A percentile compares a stretch with the other conserved stretches of the same genome.
These are phyloP conservation scores for Alouatta palliata DNA, from an alignment of 2,113 vertebrate genomes.

Conservation along the genomic window DNA sequence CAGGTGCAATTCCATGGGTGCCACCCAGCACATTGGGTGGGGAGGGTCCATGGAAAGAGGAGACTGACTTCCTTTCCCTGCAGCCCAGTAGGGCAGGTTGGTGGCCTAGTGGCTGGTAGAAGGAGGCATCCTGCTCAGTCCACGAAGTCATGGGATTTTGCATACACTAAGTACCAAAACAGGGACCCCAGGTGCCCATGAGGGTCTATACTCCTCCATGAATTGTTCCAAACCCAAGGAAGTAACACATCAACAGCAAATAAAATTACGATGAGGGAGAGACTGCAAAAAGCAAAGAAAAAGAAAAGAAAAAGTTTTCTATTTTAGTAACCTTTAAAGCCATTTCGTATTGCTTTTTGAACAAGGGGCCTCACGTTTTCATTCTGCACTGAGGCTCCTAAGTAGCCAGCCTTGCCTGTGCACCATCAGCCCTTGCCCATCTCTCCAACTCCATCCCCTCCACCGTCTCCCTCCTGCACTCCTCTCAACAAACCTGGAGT, in stretches of 20 bases:
- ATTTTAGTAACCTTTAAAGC: neutral
- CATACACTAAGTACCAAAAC: neutral
- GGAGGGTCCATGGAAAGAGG: neutral
- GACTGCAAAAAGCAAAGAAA: neutral
- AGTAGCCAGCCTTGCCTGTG: neutral
- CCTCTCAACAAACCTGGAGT: neutral
- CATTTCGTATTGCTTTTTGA: neutral
- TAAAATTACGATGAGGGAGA: neutral
- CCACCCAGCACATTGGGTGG: neutral
- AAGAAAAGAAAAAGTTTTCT: neutral
- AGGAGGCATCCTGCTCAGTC: neutral
- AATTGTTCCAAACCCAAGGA: neutral
- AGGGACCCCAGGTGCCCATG: neutral
- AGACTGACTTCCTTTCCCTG: neutral
- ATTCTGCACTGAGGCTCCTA: neutral
- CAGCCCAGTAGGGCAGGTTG: neutral
- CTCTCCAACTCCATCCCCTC: neutral
- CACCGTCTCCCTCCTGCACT: too few species aligned
- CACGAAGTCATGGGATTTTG: neutral
- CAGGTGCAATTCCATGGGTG: neutral
- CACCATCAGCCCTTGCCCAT: accelerated
- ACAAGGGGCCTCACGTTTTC: neutral
- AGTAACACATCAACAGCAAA: neutral
- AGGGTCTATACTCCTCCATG: neutral
- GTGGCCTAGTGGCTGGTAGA: neutral